These are phyloP conservation scores for Bradypus variegatus DNA, from an alignment of 2,797 vertebrate species.

Conservation along the genomic window DNA sequence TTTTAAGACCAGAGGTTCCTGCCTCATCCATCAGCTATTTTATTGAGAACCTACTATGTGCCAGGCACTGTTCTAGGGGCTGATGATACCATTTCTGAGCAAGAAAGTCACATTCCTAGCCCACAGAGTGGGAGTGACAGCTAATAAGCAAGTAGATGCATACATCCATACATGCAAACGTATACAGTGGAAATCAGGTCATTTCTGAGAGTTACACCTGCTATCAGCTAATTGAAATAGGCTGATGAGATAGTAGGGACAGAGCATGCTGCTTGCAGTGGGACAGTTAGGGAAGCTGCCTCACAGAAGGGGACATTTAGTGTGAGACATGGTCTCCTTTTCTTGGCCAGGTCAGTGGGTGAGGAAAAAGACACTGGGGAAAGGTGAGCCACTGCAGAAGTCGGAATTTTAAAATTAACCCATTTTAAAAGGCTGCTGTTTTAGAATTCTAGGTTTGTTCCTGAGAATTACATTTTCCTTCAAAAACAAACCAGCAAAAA, in stretches of 20 bases:
- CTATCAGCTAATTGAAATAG: too few relatives aligned
- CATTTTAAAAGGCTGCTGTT: constrained; percentile 20
- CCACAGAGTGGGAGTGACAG: not conserved
- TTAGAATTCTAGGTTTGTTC: not conserved
- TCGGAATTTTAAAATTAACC: not conserved
- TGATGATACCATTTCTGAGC: too few relatives aligned
- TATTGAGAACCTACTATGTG: not conserved
- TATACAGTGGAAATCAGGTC: too few relatives aligned
- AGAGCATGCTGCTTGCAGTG: too few relatives aligned
- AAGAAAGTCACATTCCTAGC: too few relatives aligned
- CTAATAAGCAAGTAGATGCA: not conserved
- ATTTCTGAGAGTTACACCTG: not conserved
- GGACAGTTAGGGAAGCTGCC: too few relatives aligned
- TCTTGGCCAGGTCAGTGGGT: too few relatives aligned
- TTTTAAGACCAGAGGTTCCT: constrained; percentile 50
- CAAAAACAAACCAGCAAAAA: not conserved
- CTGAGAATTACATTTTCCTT: not conserved
- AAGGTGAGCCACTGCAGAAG: too few relatives aligned
- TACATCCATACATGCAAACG: not conserved
- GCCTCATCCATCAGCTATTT: not conserved
- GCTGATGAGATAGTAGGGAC: not conserved
- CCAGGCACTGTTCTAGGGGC: too few relatives aligned
- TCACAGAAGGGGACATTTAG: too few relatives aligned
- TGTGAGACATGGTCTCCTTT: too few relatives aligned
- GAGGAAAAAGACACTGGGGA: too few relatives aligned